Conservation (phyloP, 2,888 invertebrate genomes). For the Sipunculus nudus region DNA sequence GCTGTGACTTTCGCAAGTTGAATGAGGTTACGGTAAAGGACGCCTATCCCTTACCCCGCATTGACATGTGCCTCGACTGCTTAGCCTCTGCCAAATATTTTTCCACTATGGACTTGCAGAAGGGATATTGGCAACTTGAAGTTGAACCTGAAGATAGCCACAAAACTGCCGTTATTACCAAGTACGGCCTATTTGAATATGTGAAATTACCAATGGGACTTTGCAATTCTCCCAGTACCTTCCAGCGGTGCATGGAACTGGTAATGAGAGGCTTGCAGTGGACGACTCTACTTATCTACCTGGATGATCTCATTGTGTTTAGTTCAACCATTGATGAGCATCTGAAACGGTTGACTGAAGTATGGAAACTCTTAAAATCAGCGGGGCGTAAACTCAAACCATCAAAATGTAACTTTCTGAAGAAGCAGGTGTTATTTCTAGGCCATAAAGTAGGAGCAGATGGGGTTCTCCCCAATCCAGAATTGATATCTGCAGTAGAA, state of each 20-base stretch:
- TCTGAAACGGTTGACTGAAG: constrained; percentile 1
- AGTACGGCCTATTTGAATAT: constrained; percentile 39
- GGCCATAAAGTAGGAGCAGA: constrained; percentile 8
- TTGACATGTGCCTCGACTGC: constrained; percentile 16
- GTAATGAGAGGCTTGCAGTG: constrained; percentile 46
- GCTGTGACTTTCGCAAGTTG: constrained; percentile 14
- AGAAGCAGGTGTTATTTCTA: constrained; percentile 6
- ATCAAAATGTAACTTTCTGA: constrained; percentile 15
- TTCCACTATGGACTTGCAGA: background rate
- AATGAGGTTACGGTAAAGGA: constrained; percentile 13
- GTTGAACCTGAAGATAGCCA: constrained; percentile 9
- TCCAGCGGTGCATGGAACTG: constrained; percentile 54
- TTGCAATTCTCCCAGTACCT: constrained; percentile 45
- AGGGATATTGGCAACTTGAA: background rate
- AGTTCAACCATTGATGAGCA: constrained; percentile 34
- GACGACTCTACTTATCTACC: constrained; percentile 53
- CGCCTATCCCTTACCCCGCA: constrained; percentile 12
- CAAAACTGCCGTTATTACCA: background rate
- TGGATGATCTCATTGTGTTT: constrained; percentile 58
- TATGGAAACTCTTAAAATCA: constrained; percentile 2
- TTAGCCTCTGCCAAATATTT: constrained; percentile 1
- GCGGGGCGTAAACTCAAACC: constrained; percentile 24
- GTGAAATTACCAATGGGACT: constrained; percentile 44
- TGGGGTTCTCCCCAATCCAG: constrained; percentile 11
- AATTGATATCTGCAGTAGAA: constrained; percentile 1